A percentile compares a stretch with the other conserved stretches of the same genome.
These are phyloP conservation scores for Drepana falcataria DNA, from an alignment of 2,888 invertebrate species.

Conservation along the genomic window DNA sequence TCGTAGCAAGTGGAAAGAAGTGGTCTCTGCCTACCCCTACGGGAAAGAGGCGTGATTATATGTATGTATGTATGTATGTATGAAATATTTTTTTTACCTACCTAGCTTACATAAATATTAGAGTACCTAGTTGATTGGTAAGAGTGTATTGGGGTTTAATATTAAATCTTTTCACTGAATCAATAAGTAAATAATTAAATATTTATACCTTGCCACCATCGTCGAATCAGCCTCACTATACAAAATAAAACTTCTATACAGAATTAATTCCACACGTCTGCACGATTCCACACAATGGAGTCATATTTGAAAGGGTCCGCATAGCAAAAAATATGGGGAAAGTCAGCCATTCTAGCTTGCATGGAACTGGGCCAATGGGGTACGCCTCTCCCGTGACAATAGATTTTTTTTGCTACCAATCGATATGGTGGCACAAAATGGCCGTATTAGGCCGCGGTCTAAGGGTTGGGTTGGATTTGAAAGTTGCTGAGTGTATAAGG, in stretches of 20 bases:
- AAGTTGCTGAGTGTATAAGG: conserved; percentile 12
- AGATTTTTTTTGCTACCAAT: conserved; percentile 74
- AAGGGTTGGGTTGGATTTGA: conserved; percentile 23
- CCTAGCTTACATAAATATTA: no score
- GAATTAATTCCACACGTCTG: conserved; percentile 25
- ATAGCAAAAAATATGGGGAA: conserved; percentile 59
- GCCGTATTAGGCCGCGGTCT: conserved; percentile 41
- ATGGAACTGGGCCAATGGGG: conserved; percentile 75
- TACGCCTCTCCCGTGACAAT: conserved; percentile 55
- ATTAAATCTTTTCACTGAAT: no score
- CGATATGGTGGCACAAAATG: conserved; percentile 71
- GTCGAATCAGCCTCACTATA: not conserved
- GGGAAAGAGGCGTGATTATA: no score
- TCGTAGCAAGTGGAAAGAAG: no score
- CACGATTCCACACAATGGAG: conserved; percentile 42
- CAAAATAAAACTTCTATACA: conserved; percentile 6
- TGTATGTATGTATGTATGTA: no score
- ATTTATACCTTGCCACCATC: no score
- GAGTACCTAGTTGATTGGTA: no score
- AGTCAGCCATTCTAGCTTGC: conserved; percentile 63
- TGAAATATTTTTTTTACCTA: no score
- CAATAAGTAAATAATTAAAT: no score
- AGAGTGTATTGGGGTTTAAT: no score
- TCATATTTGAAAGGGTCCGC: conserved; percentile 54
- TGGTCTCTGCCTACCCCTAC: no score